Percentiles rank a stretch among this genome's conserved stretches.
These are phyloP conservation scores for Samia ricini DNA, from an alignment of 1,140 invertebrate species.

Conservation along the genomic window DNA sequence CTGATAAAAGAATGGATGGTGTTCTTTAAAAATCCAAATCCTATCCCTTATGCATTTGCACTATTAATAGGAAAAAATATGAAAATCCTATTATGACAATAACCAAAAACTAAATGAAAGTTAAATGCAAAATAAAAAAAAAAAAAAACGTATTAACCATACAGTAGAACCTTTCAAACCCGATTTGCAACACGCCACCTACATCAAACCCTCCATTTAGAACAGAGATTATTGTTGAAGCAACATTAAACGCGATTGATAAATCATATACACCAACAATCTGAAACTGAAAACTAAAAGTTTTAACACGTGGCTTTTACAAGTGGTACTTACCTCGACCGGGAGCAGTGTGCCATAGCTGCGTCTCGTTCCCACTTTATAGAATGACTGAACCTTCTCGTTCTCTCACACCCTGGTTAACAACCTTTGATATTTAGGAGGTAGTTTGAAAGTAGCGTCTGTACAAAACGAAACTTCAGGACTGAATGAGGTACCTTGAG, in stretches of 20 bases:
- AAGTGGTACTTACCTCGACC: conserved; percentile 66
- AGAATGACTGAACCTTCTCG: conserved; percentile 56
- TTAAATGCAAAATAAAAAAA: not conserved
- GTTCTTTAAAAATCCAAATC: too few species aligned
- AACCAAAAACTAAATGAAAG: not conserved
- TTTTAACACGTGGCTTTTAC: conserved; percentile 60
- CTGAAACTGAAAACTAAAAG: conserved; percentile 49
- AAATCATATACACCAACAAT: conserved; percentile 10
- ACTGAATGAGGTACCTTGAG: conserved; percentile 21
- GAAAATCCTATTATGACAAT: too few species aligned
- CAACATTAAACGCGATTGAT: not conserved
- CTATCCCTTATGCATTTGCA: too few species aligned
- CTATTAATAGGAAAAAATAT: too few species aligned
- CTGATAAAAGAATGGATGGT: too few species aligned
- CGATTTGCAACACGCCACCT: not conserved
- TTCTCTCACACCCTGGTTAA: conserved; percentile 66
- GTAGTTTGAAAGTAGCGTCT: conserved; percentile 6
- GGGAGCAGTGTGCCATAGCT: conserved; percentile 55
- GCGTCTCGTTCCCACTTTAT: conserved; percentile 73
- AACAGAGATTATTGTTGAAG: not conserved
- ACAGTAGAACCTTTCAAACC: not conserved
- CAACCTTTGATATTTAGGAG: conserved; percentile 18
- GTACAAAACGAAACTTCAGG: conserved; percentile 12
- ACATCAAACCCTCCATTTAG: not conserved
- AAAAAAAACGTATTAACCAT: not conserved